phyloP scores from a whole-genome alignment of 2,113 vertebrate genomes.

The Podarcis cretensis region DNA sequence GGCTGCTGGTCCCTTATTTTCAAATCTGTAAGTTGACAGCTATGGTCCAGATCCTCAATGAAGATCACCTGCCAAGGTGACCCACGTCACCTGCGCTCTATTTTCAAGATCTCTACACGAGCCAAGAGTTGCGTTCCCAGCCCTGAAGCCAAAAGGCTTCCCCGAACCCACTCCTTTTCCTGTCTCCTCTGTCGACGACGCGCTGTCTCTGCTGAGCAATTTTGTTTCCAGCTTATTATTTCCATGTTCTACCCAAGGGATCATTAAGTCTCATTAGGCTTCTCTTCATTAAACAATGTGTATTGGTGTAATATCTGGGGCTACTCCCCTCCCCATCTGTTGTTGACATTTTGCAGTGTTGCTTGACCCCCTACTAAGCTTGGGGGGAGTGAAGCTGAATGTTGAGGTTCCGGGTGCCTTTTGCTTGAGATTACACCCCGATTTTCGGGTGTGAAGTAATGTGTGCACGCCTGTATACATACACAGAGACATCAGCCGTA shows the following conservation, averaged over 20 bases:
- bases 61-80: not conserved
- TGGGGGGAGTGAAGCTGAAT: slow-evolving; percentile 7
- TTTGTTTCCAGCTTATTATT: slow-evolving; percentile 30
- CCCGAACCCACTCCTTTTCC: not conserved
- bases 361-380: slow-evolving; percentile 1
- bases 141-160: not conserved
- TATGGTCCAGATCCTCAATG: not conserved
- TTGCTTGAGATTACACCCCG: not conserved
- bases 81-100: not conserved
- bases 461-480: not conserved
- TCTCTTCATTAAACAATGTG: slow-evolving; percentile 34
- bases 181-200: slow-evolving; percentile 10
- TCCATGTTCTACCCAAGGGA: slow-evolving; percentile 17
- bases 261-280: not conserved
- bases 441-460: slow-evolving; percentile 23
- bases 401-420: not conserved
- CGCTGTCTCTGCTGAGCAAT: not conserved
- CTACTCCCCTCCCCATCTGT: not conserved
- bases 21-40: no score
- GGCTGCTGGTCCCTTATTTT: no score
- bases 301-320: not conserved
- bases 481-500: accelerated
- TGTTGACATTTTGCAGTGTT: not conserved
- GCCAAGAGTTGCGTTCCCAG: not conserved
- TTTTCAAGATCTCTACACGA: not conserved